Conservation (phyloP, 1,140 invertebrate species). For the Parasteatoda tepidariorum region DNA sequence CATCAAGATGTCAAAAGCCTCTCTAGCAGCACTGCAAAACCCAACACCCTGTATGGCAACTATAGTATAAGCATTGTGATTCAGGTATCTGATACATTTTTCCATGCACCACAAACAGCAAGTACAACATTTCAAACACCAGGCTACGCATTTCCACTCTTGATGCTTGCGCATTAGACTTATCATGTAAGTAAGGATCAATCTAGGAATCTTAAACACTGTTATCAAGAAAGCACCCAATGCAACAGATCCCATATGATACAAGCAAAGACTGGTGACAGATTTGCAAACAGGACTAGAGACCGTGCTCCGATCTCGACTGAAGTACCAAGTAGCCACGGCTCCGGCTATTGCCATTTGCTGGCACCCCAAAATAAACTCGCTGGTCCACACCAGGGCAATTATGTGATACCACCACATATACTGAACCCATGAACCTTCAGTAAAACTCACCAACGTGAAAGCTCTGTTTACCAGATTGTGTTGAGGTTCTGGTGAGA, state of each 20-base stretch:
- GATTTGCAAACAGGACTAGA: conserved; percentile 73
- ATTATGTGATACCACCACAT: conserved; percentile 74
- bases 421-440: conserved; percentile 67
- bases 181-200: conserved; percentile 70
- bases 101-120: conserved; percentile 82
- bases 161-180: conserved; percentile 37
- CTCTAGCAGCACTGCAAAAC: conserved; percentile 77
- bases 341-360: conserved; percentile 81
- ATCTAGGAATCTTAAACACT: conserved; percentile 76
- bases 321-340: conserved; percentile 82
- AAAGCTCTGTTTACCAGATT: conserved; percentile 37
- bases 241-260: conserved; percentile 82
- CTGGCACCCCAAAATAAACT: conserved; percentile 83
- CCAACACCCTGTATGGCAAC: conserved; percentile 79
- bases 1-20: conserved; percentile 83
- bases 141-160: conserved; percentile 34
- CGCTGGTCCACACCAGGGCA: conserved; percentile 77
- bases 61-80: conserved; percentile 84
- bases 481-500: neutral
- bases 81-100: conserved; percentile 79
- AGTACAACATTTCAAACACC: conserved; percentile 74
- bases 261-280: conserved; percentile 74
- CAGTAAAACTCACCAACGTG: conserved; percentile 63
- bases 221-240: conserved; percentile 82
- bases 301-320: conserved; percentile 76